Evolutionary conservation across 1,140 invertebrate species (phyloP).

Genomic region (Calycopis cecrops): DNA sequence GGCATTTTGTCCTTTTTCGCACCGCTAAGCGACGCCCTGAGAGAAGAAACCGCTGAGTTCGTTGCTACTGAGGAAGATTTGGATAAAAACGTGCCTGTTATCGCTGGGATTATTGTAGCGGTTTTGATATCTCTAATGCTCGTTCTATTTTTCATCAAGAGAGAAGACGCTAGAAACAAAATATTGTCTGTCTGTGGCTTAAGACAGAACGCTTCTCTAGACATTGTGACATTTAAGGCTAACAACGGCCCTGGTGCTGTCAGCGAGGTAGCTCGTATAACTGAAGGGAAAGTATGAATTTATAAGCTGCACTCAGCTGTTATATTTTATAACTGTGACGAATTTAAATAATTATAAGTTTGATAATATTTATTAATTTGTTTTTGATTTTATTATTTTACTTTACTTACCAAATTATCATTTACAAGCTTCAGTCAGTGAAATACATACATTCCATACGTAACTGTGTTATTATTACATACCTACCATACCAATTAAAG

Average conservation of each 20-base stretch:
- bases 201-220: slow-evolving; percentile 64
- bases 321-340: no score
- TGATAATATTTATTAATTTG: background rate
- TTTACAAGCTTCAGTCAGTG: no score
- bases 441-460: no score
- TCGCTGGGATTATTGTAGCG: slow-evolving; percentile 51
- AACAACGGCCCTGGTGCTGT: slow-evolving; percentile 31
- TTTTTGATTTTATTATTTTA: background rate
- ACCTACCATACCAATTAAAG: no score
- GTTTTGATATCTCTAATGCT: slow-evolving; percentile 50
- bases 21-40: slow-evolving; percentile 51
- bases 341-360: no score
- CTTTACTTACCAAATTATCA: no score
- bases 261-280: slow-evolving; percentile 45
- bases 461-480: no score
- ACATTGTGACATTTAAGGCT: slow-evolving; percentile 55
- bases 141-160: slow-evolving; percentile 56
- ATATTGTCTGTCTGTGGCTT: slow-evolving; percentile 51
- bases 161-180: slow-evolving; percentile 40
- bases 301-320: background rate
- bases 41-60: slow-evolving; percentile 49
- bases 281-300: slow-evolving; percentile 55
- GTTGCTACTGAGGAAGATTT: slow-evolving; percentile 41
- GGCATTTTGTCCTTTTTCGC: slow-evolving; percentile 70
- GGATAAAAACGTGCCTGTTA: slow-evolving; percentile 52